Conservation (phyloP, 2,113 vertebrate species). For the Nibea albiflora region DNA sequence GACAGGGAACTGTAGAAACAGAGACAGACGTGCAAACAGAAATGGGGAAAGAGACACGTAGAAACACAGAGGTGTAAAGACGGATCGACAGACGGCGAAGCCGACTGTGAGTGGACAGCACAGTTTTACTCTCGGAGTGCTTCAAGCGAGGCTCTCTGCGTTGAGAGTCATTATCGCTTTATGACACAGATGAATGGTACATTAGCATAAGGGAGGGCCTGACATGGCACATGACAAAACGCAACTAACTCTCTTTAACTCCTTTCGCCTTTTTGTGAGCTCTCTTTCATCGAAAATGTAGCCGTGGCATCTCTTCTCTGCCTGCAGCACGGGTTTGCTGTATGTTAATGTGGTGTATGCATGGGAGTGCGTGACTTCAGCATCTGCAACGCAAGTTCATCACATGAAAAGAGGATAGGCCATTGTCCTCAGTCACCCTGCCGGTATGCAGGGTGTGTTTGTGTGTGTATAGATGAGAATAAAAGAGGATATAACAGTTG, state of each 20-base stretch:
- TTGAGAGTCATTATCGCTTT: conserved; percentile 70
- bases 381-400: conserved; percentile 31
- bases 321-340: conserved; percentile 8
- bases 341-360: conserved; percentile 33
- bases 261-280: conserved; percentile 43
- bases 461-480: conserved; percentile 56
- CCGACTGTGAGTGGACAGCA: conserved; percentile 51
- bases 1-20: not conserved
- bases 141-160: conserved; percentile 50
- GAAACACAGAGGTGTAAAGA: not conserved
- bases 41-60: not conserved
- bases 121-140: conserved; percentile 55
- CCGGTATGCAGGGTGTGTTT: conserved; percentile 37
- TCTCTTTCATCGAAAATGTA: conserved; percentile 9
- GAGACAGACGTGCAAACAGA: conserved; percentile 11
- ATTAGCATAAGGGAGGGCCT: conserved; percentile 73
- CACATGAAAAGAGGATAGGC: conserved; percentile 45
- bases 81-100: conserved; percentile 11
- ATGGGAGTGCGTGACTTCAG: conserved; percentile 45
- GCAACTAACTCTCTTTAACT: conserved; percentile 39
- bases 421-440: conserved; percentile 42
- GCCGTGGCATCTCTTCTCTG: conserved; percentile 24
- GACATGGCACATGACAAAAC: conserved; percentile 62
- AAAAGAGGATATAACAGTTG: conserved; percentile 73
- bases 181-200: conserved; percentile 74